A percentile compares a stretch with the other conserved stretches of the same genome.
Evolutionary conservation across 1,140 invertebrate species (phyloP).

Genomic region (Pogonus chalceus): DNA sequence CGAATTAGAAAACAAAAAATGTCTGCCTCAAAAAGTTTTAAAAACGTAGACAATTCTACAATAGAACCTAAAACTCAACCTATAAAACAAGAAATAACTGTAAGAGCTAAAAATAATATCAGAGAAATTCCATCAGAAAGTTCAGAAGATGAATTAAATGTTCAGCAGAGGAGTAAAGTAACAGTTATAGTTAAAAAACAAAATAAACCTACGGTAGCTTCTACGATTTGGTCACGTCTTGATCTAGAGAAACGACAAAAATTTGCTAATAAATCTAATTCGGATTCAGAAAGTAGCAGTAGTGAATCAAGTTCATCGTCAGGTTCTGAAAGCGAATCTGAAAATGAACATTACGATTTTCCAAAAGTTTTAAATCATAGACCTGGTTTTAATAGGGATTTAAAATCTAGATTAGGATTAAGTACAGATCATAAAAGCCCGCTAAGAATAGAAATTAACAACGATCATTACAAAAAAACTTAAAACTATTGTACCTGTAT

Average conservation of each 20-base stretch:
- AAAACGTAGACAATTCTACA: not conserved
- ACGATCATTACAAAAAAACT: slow-evolving; percentile 23
- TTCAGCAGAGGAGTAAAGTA: slow-evolving; percentile 30
- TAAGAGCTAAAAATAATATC: not conserved
- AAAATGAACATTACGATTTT: slow-evolving; percentile 9
- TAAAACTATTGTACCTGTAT: not conserved
- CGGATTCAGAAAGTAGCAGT: slow-evolving; percentile 9
- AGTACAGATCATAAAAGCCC: slow-evolving; percentile 23
- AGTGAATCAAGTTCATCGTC: slow-evolving; percentile 7
- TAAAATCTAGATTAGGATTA: slow-evolving; percentile 12
- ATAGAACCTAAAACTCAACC: too few species aligned
- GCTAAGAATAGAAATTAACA: slow-evolving; percentile 30
- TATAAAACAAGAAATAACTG: too few species aligned
- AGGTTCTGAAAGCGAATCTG: slow-evolving; percentile 14
- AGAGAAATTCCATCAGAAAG: not conserved
- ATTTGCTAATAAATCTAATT: slow-evolving; percentile 8
- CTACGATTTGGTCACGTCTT: slow-evolving; percentile 29
- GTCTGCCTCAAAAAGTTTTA: not conserved
- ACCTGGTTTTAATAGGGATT: slow-evolving; percentile 20
- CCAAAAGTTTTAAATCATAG: slow-evolving; percentile 10
- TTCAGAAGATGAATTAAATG: not conserved
- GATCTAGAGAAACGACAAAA: slow-evolving; percentile 9
- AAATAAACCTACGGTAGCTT: slow-evolving; percentile 31
- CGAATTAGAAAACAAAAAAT: not conserved
- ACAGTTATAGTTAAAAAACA: slow-evolving; percentile 31